Evolutionary conservation across 2,113 vertebrate genomes (phyloP).

Genomic region (Xiphophorus hellerii): DNA sequence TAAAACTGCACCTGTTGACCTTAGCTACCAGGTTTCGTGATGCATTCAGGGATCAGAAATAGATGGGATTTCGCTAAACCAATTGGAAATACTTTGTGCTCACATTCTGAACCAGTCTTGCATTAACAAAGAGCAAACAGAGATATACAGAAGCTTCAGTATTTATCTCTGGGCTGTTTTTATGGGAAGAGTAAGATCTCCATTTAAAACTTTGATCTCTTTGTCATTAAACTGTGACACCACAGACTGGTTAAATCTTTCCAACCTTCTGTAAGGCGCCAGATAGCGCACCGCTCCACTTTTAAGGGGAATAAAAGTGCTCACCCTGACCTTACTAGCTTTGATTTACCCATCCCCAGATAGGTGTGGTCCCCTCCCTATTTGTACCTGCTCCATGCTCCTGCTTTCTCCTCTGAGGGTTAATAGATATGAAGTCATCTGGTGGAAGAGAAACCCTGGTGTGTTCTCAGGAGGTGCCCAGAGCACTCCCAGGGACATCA

Average conservation of each 20-base stretch:
- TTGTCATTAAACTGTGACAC: constrained; percentile 56
- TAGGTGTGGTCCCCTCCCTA: constrained; percentile 67
- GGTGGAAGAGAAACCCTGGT: constrained; percentile 66
- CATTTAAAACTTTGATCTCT: constrained; percentile 49
- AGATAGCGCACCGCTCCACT: constrained; percentile 64
- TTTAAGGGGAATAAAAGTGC: constrained; percentile 76
- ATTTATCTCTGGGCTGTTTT: constrained; percentile 36
- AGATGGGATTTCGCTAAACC: constrained; percentile 47
- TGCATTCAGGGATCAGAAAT: not conserved
- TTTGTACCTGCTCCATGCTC: constrained; percentile 71
- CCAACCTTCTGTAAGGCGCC: constrained; percentile 59
- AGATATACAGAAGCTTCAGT: constrained; percentile 40
- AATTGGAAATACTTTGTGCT: constrained; percentile 78
- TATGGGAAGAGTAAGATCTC: constrained; percentile 38
- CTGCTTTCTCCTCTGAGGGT: constrained; percentile 68
- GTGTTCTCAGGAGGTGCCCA: constrained; percentile 72
- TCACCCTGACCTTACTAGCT: constrained; percentile 72
- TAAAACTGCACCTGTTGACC: not conserved
- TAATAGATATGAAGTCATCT: constrained; percentile 84
- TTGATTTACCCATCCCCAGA: constrained; percentile 79
- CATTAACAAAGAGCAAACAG: constrained; percentile 32
- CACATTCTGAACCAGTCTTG: constrained; percentile 14
- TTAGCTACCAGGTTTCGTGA: not conserved
- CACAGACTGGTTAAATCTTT: constrained; percentile 65
- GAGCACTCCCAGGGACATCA: constrained; percentile 77